Evolutionary conservation across 23 tunicate genomes (phyloP), one percentile per base, ranked within the genome.

Genomic region (Diplosoma virens): DNA sequence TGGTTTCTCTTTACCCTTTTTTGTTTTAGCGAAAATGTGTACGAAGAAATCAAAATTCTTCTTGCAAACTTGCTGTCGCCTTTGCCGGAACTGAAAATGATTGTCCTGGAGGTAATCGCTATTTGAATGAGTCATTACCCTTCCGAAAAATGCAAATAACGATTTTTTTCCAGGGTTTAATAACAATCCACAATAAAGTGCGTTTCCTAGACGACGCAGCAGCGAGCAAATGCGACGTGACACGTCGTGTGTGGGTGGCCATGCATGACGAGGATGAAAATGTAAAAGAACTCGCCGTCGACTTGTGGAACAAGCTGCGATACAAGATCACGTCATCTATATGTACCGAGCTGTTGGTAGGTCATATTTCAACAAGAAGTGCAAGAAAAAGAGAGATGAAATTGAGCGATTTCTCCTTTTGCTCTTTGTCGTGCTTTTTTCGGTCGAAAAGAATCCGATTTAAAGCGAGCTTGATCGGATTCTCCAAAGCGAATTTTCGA

Each of bases 221-320:
- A 16, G 34, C 75, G 24, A n/a, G 20, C 20, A 28, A 54, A 14
- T 47, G 34, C 1, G 32, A 76, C n/a, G 58, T 89, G 14, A 35
- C 47, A 4, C 84, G 79, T 20, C 83, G 93, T 29, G 47, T 84
- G 28, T 92, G 92, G 92, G 75, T 92, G 0, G 91, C 91, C 30
- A 84, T 56, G 83, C 87, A 85, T 73, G 97, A 92, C 71, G 66
- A 25, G 2, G 92, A 85, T 24, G 84, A 70, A 16, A 76, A 32
- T 7, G 36, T 54, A 20, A 75, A 45, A 41, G 71, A 46, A 37
- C 37, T 75, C 22, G 91, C 86, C 2, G 36, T 32, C 36, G 86
- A 81, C 7, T 47, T 92, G 72, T 92, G 97, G 97, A 71, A 47
- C n/a, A 66, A 66, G 32, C 37, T 92, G 22, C 59, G 59, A 16